Conservation (phyloP, 1,140 invertebrate genomes). For the Drosophila burlai region DNA sequence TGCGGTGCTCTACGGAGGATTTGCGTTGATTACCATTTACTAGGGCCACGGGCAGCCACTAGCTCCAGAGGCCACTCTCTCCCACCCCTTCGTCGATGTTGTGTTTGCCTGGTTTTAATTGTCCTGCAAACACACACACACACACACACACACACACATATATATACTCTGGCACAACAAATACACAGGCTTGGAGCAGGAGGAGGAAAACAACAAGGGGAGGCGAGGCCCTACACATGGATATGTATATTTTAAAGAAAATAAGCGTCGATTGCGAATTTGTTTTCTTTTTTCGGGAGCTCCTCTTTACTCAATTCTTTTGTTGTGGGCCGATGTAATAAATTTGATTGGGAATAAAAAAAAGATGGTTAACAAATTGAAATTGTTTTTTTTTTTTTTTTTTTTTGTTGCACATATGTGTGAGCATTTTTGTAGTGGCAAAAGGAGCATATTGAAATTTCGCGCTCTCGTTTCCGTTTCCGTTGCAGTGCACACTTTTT, state of each 20-base stretch:
- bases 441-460: conserved; percentile 69
- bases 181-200: conserved; percentile 16
- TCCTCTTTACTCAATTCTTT: conserved; percentile 28
- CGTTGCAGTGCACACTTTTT: conserved; percentile 44
- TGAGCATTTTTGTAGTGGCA: conserved; percentile 23
- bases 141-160: conserved; percentile 15
- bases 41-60: conserved; percentile 56
- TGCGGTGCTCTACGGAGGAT: conserved; percentile 93
- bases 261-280: conserved; percentile 76
- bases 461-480: conserved; percentile 59
- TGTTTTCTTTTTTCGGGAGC: conserved; percentile 45
- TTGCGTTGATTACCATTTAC: conserved; percentile 93
- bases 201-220: conserved; percentile 13
- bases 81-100: conserved; percentile 8
- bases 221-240: conserved; percentile 24
- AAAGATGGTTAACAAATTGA: conserved; percentile 75
- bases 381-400: conserved; percentile 69
- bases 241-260: conserved; percentile 71
- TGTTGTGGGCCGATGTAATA: conserved; percentile 65
- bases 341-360: conserved; percentile 78
- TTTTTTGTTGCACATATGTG: conserved; percentile 26
- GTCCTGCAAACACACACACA: conserved; percentile 54
- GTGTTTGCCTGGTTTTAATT: conserved; percentile 70
- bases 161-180: conserved; percentile 35
- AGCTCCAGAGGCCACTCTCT: background rate